Evolutionary conservation across 1,140 invertebrate genomes (phyloP).

Genomic region (Akabosia matsudoensis): DNA sequence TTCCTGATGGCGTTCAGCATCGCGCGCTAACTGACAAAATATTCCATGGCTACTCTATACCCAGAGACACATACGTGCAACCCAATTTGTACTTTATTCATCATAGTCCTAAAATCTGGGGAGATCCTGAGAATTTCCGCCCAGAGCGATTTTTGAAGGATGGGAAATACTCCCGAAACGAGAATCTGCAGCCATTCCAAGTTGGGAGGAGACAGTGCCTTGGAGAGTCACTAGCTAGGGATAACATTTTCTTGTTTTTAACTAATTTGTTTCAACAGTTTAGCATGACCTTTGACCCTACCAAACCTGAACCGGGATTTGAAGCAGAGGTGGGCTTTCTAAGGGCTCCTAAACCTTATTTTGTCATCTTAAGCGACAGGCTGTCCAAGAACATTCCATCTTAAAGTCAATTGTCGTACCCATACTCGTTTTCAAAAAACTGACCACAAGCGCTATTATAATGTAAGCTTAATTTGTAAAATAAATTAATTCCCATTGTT

Average conservation of each 20-base stretch:
- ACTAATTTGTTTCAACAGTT: conserved; percentile 5
- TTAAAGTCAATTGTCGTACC: no score
- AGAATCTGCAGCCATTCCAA: conserved; percentile 48
- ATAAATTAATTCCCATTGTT: no score
- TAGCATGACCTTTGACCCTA: not conserved
- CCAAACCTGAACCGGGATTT: not conserved
- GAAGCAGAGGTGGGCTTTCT: not conserved
- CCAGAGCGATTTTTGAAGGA: conserved; percentile 54
- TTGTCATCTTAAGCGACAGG: not conserved
- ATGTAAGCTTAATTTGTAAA: no score
- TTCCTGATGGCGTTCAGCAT: conserved; percentile 36
- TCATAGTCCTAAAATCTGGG: conserved; percentile 48
- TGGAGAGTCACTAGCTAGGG: conserved; percentile 21
- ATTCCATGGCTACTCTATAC: conserved; percentile 6
- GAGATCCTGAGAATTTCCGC: conserved; percentile 53
- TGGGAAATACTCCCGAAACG: conserved; percentile 42
- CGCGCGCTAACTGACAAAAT: not conserved
- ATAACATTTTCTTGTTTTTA: not conserved
- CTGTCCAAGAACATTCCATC: no score
- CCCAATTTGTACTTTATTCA: conserved; percentile 38
- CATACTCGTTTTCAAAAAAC: no score
- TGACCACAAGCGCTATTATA: no score
- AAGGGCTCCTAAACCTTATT: not conserved
- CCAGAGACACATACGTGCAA: conserved; percentile 23
- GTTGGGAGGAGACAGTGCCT: conserved; percentile 41